A percentile compares a stretch with the other conserved stretches of the same genome.
Evolutionary conservation across 1,140 invertebrate genomes (phyloP).

Genomic region (Drosophila truncata): DNA sequence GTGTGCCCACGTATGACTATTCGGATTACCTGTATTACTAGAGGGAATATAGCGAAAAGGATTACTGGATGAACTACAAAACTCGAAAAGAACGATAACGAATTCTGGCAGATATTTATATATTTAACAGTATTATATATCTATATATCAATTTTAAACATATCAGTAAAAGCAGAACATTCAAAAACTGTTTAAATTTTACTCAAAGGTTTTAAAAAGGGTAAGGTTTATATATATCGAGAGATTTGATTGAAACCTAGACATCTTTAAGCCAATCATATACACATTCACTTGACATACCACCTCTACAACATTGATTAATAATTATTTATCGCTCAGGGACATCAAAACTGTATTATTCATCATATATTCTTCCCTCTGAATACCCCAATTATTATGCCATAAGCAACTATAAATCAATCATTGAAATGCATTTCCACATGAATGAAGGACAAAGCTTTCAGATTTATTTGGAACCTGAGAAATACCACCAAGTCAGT

Average conservation of each 20-base stretch:
- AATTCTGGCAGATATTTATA: neutral
- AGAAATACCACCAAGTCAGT: conserved; percentile 31
- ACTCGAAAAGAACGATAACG: neutral
- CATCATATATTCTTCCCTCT: conserved; percentile 1
- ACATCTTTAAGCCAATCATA: neutral
- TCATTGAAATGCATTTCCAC: conserved; percentile 25
- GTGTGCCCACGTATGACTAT: conserved; percentile 34
- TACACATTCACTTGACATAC: neutral
- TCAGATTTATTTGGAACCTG: conserved; percentile 16
- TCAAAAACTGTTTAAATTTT: neutral
- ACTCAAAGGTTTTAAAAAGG: rapidly evolving
- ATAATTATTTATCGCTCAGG: conserved; percentile 1
- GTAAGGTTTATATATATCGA: neutral
- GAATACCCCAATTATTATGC: conserved; percentile 28
- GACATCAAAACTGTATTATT: conserved; percentile 9
- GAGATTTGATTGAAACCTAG: neutral
- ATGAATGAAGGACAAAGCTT: conserved; percentile 21
- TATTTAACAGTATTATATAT: neutral
- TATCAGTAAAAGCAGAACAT: neutral
- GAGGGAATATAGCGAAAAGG: too few species aligned
- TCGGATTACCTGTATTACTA: conserved; percentile 37
- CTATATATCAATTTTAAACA: neutral
- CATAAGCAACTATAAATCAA: conserved; percentile 38
- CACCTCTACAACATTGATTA: neutral
- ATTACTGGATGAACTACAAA: neutral